Conservation (phyloP, 1,140 invertebrate genomes). For the Augochlora pura region DNA sequence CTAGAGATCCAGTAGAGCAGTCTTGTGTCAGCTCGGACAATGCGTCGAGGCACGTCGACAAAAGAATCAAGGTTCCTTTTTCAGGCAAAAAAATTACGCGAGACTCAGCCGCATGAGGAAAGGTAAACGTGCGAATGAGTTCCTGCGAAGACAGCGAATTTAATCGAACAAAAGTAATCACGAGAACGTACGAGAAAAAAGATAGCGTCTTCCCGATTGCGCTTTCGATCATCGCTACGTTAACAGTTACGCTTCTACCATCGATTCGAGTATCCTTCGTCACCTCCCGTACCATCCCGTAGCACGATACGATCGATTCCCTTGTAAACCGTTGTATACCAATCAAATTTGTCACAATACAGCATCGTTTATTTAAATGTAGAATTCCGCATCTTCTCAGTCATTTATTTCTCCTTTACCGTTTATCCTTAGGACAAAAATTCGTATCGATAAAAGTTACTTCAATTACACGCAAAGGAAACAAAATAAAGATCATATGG, state of each 20-base stretch:
- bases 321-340: slow-evolving; percentile 73
- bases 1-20: slow-evolving; percentile 15
- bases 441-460: too few species aligned
- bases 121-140: slow-evolving; percentile 27
- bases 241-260: slow-evolving; percentile 64
- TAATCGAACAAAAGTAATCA: background rate
- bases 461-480: too few species aligned
- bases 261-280: slow-evolving; percentile 63
- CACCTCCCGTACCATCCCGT: slow-evolving; percentile 61
- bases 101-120: slow-evolving; percentile 15
- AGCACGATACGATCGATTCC: slow-evolving; percentile 64
- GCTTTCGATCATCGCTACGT: slow-evolving; percentile 58
- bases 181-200: slow-evolving; percentile 31
- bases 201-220: slow-evolving; percentile 65
- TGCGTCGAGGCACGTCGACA: background rate
- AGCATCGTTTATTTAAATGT: slow-evolving; percentile 76
- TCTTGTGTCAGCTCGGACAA: slow-evolving; percentile 11
- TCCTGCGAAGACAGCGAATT: slow-evolving; percentile 23
- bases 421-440: background rate
- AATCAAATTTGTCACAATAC: slow-evolving; percentile 77
- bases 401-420: background rate
- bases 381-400: slow-evolving; percentile 23
- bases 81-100: background rate
- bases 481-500: too few species aligned
- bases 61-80: background rate